Conservation (phyloP, 2,797 vertebrate species). For the Luscinia megarhynchos region DNA sequence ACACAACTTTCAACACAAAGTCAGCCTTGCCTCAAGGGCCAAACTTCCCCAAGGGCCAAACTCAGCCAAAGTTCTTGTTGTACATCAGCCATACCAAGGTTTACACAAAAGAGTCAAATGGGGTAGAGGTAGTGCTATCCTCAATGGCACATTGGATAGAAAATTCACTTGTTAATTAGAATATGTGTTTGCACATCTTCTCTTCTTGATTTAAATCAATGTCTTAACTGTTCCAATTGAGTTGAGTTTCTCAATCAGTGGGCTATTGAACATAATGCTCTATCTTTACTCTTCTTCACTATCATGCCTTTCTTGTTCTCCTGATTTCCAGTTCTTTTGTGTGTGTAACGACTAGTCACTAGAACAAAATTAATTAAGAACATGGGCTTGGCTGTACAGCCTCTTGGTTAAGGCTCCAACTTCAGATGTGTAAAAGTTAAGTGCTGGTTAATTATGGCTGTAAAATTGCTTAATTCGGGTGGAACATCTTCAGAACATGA, state of each 20-base stretch:
- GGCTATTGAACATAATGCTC: constrained; percentile 12
- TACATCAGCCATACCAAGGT: not conserved
- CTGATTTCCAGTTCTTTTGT: constrained; percentile 13
- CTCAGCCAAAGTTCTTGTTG: not conserved
- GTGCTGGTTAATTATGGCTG: constrained; percentile 19
- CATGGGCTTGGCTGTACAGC: constrained; percentile 1
- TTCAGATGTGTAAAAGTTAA: constrained; percentile 13
- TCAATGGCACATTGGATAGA: constrained; percentile 44
- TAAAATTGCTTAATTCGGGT: constrained; percentile 38
- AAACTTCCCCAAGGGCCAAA: not conserved
- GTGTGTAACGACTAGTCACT: not conserved
- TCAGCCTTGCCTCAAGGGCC: not conserved
- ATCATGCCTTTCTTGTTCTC: not conserved
- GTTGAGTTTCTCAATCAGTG: constrained; percentile 45
- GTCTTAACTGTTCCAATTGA: constrained; percentile 36
- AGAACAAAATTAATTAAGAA: constrained; percentile 28
- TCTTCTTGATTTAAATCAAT: constrained; percentile 46
- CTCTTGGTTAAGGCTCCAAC: constrained; percentile 4
- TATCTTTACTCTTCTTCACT: not conserved
- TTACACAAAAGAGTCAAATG: not conserved
- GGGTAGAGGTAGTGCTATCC: not conserved
- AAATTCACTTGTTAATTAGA: constrained; percentile 48
- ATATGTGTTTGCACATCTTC: constrained; percentile 38
- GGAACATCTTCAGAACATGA: constrained; percentile 39
- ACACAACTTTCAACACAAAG: not conserved